These are phyloP conservation scores for Acyrthosiphon pisum DNA, from an alignment of 1,140 invertebrate species.

Conservation along the genomic window DNA sequence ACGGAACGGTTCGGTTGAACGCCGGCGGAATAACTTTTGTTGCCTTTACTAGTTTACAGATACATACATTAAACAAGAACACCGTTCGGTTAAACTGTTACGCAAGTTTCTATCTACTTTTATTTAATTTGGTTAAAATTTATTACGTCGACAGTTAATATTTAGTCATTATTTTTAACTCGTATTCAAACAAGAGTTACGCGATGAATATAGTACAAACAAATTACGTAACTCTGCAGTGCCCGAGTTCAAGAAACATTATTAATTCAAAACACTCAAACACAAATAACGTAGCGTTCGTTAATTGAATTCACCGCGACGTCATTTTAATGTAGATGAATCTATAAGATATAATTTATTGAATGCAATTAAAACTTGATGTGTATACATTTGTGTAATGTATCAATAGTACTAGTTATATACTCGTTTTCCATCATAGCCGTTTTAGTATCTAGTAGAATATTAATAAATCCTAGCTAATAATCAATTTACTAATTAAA, in stretches of 20 bases:
- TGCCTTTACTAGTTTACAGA: background rate
- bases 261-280: slow-evolving; percentile 21
- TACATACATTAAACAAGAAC: background rate
- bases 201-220: slow-evolving; percentile 14
- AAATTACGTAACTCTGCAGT: background rate
- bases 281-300: slow-evolving; percentile 7
- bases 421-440: background rate
- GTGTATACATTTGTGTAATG: background rate
- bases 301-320: background rate
- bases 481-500: slow-evolving; percentile 17
- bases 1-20: background rate
- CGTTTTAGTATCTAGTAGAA: background rate
- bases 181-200: background rate
- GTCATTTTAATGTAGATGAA: slow-evolving; percentile 3
- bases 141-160: slow-evolving; percentile 7
- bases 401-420: slow-evolving; percentile 5
- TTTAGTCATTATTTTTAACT: slow-evolving; percentile 12
- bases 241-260: background rate
- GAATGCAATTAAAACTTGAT: background rate
- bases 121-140: slow-evolving; percentile 25
- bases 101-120: background rate
- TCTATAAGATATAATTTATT: background rate
- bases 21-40: background rate
- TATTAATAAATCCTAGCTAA: slow-evolving; percentile 20
- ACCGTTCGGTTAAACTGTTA: background rate